Evolutionary conservation across 2,113 vertebrate species (phyloP).

Genomic region (Pomatorhinus ruficollis): DNA sequence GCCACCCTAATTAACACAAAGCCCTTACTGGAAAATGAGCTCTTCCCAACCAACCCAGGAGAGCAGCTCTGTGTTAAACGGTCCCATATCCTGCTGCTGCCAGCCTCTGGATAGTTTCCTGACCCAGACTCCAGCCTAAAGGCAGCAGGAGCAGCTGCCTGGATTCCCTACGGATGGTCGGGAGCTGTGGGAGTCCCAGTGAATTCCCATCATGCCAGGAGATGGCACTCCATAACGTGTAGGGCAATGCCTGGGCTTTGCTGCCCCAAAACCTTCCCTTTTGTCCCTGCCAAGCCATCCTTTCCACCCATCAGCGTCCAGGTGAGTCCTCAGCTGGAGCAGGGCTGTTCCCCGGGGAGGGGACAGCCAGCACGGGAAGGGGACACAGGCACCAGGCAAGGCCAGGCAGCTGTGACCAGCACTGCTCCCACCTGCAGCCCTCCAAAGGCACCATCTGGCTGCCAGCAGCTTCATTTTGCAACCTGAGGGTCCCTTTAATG

Average conservation of each 20-base stretch:
- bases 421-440: not conserved
- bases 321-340: accelerated
- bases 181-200: not conserved
- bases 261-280: not conserved
- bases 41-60: not conserved
- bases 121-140: not conserved
- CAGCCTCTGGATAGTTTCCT: not conserved
- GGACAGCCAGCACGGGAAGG: not conserved
- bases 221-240: not conserved
- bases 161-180: accelerated
- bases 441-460: not conserved
- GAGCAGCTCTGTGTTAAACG: not conserved
- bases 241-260: not conserved
- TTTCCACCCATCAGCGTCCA: not conserved
- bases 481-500: not conserved
- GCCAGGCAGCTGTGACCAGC: not conserved
- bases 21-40: not conserved
- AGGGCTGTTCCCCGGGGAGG: accelerated
- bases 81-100: not conserved
- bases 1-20: not conserved
- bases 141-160: not conserved
- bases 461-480: not conserved
- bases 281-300: not conserved
- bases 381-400: not conserved
- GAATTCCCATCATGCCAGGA: not conserved